Evolutionary conservation across 2,888 invertebrate genomes (phyloP).

Genomic region (Thelaira solivaga): DNA sequence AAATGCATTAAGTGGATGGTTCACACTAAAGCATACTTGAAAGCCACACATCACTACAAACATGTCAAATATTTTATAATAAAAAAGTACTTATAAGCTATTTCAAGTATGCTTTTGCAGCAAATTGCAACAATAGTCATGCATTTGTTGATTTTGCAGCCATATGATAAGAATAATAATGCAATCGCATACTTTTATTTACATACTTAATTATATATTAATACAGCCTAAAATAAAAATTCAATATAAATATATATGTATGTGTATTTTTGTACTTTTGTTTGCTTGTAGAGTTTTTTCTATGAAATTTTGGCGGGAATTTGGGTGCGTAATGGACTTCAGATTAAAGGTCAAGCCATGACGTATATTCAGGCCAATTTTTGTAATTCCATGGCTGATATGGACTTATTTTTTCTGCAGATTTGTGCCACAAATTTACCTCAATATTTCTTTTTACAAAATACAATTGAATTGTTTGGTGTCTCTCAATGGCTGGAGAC

Average conservation of each 20-base stretch:
- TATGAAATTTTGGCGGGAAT: conserved; percentile 95
- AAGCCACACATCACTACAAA: no score
- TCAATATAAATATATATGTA: neutral
- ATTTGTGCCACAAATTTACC: conserved; percentile 93
- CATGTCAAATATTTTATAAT: no score
- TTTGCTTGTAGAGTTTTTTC: conserved; percentile 87
- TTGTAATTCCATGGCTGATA: conserved; percentile 98
- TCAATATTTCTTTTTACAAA: conserved; percentile 89
- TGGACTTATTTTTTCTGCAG: conserved; percentile 96
- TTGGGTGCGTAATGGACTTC: conserved; percentile 97
- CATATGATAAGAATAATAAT: no score
- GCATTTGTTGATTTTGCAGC: no score
- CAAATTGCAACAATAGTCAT: no score
- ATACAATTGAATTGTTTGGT: conserved; percentile 94
- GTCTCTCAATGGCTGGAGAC: conserved; percentile 91
- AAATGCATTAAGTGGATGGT: no score
- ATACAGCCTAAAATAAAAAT: no score
- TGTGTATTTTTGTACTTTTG: neutral
- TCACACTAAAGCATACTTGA: no score
- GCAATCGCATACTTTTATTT: no score
- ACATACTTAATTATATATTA: no score
- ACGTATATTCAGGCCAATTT: conserved; percentile 99
- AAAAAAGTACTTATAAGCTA: no score
- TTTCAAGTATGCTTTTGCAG: no score
- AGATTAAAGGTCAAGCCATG: conserved; percentile 99